phyloP scores from a whole-genome alignment of 1,140 invertebrate species.

The Mizuhopecten yessoensis region DNA sequence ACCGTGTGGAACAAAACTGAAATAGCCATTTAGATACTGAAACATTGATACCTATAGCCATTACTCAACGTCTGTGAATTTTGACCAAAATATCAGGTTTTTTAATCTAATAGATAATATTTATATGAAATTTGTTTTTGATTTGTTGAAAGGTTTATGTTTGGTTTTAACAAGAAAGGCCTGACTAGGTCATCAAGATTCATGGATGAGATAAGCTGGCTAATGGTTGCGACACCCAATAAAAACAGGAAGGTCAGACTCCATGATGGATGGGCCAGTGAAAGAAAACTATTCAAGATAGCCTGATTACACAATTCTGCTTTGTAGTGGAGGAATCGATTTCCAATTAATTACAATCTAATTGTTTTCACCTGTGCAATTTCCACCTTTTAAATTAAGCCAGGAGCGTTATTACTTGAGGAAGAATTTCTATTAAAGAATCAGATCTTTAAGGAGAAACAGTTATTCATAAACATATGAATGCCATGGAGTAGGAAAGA shows the following conservation, averaged over 20 bases:
- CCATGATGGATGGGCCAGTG: not conserved
- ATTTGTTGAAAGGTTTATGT: not conserved
- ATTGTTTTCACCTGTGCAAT: conserved; percentile 38
- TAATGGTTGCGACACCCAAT: not conserved
- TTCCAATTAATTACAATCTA: conserved; percentile 26
- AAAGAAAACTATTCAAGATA: conserved; percentile 27
- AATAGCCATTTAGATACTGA: not conserved
- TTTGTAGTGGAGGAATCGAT: conserved; percentile 31
- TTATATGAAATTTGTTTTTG: too few species aligned
- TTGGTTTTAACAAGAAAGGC: not conserved
- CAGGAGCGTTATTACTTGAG: not conserved
- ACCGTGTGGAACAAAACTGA: not conserved
- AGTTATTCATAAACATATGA: not conserved
- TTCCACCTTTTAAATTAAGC: not conserved
- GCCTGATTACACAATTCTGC: conserved; percentile 26
- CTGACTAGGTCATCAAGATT: not conserved
- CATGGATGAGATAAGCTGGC: not conserved
- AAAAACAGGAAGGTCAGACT: conserved; percentile 23
- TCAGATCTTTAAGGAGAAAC: not conserved
- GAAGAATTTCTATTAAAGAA: not conserved
- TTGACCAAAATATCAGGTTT: not conserved
- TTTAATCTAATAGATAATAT: not conserved
- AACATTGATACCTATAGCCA: not conserved
- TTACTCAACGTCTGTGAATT: not conserved
- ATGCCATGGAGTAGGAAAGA: not conserved